Evolutionary conservation across 2,888 invertebrate species (phyloP), one percentile per base, ranked within the genome.

Genomic region (Lottia gigantea): DNA sequence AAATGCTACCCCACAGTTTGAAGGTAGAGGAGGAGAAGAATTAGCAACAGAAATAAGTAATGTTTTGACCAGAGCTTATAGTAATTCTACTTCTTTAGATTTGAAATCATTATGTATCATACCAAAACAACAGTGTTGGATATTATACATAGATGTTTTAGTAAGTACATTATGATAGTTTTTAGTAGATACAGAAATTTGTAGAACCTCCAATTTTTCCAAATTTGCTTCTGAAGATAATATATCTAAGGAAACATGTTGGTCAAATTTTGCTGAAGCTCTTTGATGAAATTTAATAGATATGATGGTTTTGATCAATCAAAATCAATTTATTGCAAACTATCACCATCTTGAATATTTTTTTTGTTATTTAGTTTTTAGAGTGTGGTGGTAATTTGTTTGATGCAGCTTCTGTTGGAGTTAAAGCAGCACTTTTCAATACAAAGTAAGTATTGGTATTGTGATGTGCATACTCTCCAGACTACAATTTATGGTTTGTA

Each of bases 341-440:
- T n/a, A n/a, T n/a, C n/a, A n/a, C n/a, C n/a, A n/a, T n/a, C n/a
- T n/a, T n/a, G n/a, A n/a, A n/a, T 2, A 66, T 62, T 45, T 19
- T 45, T 66, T 65, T 19, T 67, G 47, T 55, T 62, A 76, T 80
- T 74, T 84, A 83, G 88, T 71, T 98, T 75, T 90, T 98, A 73
- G 97, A 98, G 90, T 96, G 95, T 89, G 97, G 97, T 26, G 98
- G 98, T 0, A 97, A 97, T 90, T 90, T 98, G n/a, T 94, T 94
- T 88, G 98, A 98, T 91, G 96, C 96, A 12, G 94, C 95, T 0
- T 95, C 97, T 0, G 88, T 97, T 66, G 97, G 95, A 12, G 95
- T 97, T 0, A 98, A 98, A 90, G 94, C 96, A 45, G 97, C 97
- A 1, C 90, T 98, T 14, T 94, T 92, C 83, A 94, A 94, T 85